phyloP scores from a whole-genome alignment of 2,797 vertebrate species.

The Acanthiza pusilla region DNA sequence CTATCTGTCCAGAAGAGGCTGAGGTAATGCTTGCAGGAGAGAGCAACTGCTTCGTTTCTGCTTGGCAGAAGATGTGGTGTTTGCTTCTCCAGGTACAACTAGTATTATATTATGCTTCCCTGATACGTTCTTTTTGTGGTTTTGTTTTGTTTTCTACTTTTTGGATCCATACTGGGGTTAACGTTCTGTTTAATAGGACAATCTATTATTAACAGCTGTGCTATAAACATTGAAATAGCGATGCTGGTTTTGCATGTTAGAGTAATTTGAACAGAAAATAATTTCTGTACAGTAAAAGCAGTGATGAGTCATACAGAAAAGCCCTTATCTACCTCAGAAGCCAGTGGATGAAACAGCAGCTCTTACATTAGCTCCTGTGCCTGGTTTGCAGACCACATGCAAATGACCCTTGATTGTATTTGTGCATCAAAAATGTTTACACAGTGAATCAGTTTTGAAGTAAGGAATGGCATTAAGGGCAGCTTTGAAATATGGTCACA shows the following conservation, averaged over 20 bases:
- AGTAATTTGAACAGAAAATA: not conserved
- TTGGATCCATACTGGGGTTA: not conserved
- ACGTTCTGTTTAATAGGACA: not conserved
- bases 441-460: not conserved
- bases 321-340: not conserved
- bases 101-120: not conserved
- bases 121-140: not conserved
- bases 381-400: not conserved
- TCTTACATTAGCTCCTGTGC: not conserved
- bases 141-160: not conserved
- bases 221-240: not conserved
- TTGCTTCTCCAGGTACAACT: not conserved
- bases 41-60: constrained; percentile 8
- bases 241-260: not conserved
- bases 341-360: not conserved
- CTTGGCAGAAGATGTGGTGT: not conserved
- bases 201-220: not conserved
- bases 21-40: constrained; percentile 34
- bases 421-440: constrained; percentile 17
- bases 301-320: not conserved
- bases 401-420: not conserved
- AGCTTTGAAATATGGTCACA: not conserved
- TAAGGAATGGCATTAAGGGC: not conserved
- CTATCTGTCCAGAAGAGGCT: constrained; percentile 23
- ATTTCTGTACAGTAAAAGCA: not conserved